These are phyloP conservation scores for Andrena camellia DNA, from an alignment of 2,888 invertebrate species.

Conservation along the genomic window DNA sequence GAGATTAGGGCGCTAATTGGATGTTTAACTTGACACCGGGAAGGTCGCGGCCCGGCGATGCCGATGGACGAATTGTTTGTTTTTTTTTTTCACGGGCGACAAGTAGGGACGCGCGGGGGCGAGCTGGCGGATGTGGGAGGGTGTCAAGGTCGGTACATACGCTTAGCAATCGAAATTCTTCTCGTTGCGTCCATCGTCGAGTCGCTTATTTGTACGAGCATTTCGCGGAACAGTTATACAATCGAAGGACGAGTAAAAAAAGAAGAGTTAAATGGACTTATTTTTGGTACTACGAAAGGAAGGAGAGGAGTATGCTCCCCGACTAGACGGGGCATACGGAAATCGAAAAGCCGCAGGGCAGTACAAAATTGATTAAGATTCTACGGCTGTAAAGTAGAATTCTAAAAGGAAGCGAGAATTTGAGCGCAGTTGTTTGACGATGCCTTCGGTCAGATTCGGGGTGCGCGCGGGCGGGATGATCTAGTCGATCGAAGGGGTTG, in stretches of 20 bases:
- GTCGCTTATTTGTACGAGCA: constrained; percentile 6
- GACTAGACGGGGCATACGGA: not conserved
- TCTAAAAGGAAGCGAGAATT: not conserved
- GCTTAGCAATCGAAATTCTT: constrained; percentile 7
- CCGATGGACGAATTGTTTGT: not conserved
- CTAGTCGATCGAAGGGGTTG: constrained; percentile 1
- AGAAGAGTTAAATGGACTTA: not conserved
- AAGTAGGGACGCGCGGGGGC: not conserved
- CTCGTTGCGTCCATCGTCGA: constrained; percentile 5
- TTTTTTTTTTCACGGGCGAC: not conserved
- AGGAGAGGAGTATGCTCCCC: no score
- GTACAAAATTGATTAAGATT: constrained; percentile 50
- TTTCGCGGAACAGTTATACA: constrained; percentile 9
- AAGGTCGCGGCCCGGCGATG: constrained; percentile 11
- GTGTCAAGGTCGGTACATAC: constrained; percentile 5
- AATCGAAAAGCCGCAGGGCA: constrained; percentile 22
- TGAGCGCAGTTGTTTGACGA: not conserved
- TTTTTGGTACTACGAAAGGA: not conserved
- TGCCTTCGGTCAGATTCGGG: not conserved
- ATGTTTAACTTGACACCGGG: constrained; percentile 23
- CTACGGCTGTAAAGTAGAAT: constrained; percentile 1
- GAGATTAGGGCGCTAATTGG: constrained; percentile 39
- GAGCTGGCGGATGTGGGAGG: not conserved
- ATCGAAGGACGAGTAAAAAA: not conserved
- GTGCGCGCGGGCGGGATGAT: not conserved